Evolutionary conservation across 2,113 vertebrate genomes (phyloP).

Genomic region (Neolamprologus kungweensis): DNA sequence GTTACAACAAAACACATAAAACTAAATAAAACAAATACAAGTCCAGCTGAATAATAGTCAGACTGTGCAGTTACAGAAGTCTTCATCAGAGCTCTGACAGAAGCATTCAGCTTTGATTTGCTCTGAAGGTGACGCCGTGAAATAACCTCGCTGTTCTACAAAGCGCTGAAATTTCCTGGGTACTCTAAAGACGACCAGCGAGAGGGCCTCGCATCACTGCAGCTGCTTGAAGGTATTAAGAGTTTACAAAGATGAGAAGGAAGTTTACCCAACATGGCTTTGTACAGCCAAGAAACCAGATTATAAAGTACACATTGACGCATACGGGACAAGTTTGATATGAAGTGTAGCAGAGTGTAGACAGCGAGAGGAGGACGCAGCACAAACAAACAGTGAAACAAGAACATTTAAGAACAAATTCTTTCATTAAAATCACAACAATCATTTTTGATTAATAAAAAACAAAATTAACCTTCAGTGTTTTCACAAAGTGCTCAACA

Average conservation of each 20-base stretch:
- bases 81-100: fast-evolving
- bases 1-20: neutral
- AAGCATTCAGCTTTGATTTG: neutral
- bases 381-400: neutral
- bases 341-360: neutral
- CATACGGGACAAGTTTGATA: neutral
- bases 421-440: neutral
- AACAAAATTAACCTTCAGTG: fast-evolving
- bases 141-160: neutral
- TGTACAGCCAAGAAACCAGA: neutral
- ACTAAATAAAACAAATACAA: fast-evolving
- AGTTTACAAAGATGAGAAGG: neutral
- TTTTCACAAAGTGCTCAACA: neutral
- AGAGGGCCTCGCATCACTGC: neutral
- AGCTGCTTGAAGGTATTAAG: neutral
- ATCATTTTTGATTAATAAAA: neutral
- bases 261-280: neutral
- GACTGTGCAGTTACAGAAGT: fast-evolving
- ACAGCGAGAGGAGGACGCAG: neutral
- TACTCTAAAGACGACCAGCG: neutral
- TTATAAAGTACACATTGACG: neutral
- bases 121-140: neutral
- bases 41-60: neutral
- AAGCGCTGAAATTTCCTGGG: neutral
- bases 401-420: neutral